Base-by-base conservation (phyloP, 1,140 invertebrate genomes). In the Notospermus geniculatus region DNA sequence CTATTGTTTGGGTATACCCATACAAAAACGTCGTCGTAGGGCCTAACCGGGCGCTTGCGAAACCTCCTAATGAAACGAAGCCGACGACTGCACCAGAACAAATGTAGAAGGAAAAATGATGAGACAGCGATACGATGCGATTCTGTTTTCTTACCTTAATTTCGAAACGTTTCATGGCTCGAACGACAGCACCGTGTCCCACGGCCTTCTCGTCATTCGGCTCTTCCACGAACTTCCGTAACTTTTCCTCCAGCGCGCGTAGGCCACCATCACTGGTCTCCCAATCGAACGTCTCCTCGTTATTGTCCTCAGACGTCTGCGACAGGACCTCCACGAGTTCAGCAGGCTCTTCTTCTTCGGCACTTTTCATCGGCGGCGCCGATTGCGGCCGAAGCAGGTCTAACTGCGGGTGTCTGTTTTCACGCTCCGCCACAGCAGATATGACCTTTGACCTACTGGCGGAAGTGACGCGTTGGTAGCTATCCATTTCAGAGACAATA, bases 241-340 rank as follows among this genome's bases (percentile, higher is more conserved):
- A 5, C 46, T 50, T 50, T 5, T 27, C 46, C n/a, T 50, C 46
- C 19, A 50, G n/a, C 5, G 4, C 9, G 5, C 46, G 46, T 23
- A 50, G n/a, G 4, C 19, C 46, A 9, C n/a, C 25, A 27, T 50
- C 46, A n/a, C 46, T 50, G 4, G 46, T 50, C 25, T 50, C 46
- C 46, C 46, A 23, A 50, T 50, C 46, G 46, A 50, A 50, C 46
- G 25, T 50, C 46, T 50, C 46, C 46, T 50, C n/a, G n/a, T 27
- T 4, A 23, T 7, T 7, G 5, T 50, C 19, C 46, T n/a, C n/a
- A n/a, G n/a, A n/a, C n/a, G 46, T n/a, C 46, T 5, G 46, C 46
- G 19, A 50, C 46, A 27, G n/a, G 4, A 5, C 25, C 46, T 27
- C 46, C 15, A 7, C 32, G 15, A 7, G 32, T 15, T 36, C 32